Conservation (phyloP, 2,113 vertebrate genomes). For the Rhinolophus sinicus region DNA sequence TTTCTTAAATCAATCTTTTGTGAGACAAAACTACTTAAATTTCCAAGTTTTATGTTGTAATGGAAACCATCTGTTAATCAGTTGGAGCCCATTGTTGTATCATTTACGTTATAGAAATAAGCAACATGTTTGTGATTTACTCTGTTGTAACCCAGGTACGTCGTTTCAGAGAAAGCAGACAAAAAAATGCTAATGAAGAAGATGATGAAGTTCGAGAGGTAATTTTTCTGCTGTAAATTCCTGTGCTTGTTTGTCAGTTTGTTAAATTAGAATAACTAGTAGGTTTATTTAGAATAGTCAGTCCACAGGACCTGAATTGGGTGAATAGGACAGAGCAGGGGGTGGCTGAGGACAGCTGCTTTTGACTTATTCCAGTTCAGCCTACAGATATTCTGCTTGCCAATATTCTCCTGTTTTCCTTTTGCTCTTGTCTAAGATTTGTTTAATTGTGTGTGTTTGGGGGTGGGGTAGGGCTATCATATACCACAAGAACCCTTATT, state of each 20-base stretch:
- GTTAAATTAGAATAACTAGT: neutral
- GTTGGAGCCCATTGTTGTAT: neutral
- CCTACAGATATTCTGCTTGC: neutral
- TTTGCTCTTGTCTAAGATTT: neutral
- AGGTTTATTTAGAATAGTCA: neutral
- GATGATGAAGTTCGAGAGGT: constrained; percentile 95
- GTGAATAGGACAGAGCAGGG: neutral
- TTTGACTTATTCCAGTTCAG: neutral
- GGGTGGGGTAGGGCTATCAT: neutral
- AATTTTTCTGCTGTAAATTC: constrained; percentile 55
- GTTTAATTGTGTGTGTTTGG: neutral
- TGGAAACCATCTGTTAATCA: constrained; percentile 30
- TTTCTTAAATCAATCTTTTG: neutral
- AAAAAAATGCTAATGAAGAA: constrained; percentile 92
- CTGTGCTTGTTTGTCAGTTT: neutral
- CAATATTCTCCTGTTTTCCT: neutral
- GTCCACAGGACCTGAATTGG: neutral
- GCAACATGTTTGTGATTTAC: neutral
- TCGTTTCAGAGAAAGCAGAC: constrained; percentile 91
- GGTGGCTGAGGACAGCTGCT: neutral
- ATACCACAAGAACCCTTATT: neutral
- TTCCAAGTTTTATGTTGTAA: neutral
- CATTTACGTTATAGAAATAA: neutral
- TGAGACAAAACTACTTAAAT: constrained; percentile 19
- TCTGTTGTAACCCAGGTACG: constrained; percentile 85